Conservation (phyloP, 1,140 invertebrate species). For the Cydia amplana region DNA sequence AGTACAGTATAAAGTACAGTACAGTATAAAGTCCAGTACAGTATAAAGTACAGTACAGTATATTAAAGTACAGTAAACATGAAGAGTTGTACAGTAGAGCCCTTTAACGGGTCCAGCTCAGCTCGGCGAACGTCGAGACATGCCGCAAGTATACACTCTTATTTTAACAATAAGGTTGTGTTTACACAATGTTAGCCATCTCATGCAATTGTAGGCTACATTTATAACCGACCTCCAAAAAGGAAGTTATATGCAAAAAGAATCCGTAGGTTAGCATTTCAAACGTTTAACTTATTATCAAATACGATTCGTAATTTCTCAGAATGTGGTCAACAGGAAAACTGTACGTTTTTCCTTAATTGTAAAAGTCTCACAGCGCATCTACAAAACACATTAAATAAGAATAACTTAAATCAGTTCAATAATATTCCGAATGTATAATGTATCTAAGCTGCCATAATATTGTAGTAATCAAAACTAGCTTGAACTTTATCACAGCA, state of each 20-base stretch:
- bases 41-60: background rate
- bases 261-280: background rate
- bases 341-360: background rate
- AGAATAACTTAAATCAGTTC: background rate
- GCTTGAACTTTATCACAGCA: no score
- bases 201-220: no score
- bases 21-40: background rate
- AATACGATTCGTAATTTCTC: background rate
- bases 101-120: background rate
- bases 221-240: no score
- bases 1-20: background rate
- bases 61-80: background rate
- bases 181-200: no score
- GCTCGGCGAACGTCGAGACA: background rate
- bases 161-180: no score
- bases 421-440: background rate
- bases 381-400: background rate
- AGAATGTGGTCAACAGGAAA: constrained; percentile 5
- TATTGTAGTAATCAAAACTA: background rate
- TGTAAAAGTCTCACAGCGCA: background rate
- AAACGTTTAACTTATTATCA: background rate
- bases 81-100: background rate
- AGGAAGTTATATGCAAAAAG: background rate
- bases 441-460: background rate
- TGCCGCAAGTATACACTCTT: background rate